phyloP scores from a whole-genome alignment of 1,140 invertebrate genomes.

The Adelges cooleyi region DNA sequence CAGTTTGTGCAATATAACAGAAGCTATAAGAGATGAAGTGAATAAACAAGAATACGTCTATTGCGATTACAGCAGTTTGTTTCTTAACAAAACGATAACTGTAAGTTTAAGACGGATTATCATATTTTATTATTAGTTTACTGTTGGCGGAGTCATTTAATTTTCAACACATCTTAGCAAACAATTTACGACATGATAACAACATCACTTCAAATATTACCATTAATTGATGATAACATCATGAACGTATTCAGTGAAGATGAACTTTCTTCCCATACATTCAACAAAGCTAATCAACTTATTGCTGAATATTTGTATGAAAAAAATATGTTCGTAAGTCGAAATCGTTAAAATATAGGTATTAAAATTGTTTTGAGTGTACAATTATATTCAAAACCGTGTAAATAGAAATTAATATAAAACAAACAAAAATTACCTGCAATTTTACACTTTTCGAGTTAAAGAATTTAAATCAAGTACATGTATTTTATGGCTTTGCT shows the following conservation, averaged over 20 bases:
- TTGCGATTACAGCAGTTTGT: slow-evolving; percentile 16
- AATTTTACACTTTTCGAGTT: not conserved
- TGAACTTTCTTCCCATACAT: not conserved
- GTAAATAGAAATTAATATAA: not conserved
- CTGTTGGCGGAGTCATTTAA: no score
- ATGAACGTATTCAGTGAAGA: not conserved
- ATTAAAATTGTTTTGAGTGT: no score
- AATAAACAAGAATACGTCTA: slow-evolving; percentile 1
- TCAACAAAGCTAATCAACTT: not conserved
- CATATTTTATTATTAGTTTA: no score
- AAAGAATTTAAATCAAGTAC: no score
- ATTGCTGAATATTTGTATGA: not conserved
- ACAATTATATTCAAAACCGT: no score
- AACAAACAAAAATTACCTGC: not conserved
- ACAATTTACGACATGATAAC: slow-evolving; percentile 13
- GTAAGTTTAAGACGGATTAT: not conserved
- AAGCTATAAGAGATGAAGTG: slow-evolving; percentile 5
- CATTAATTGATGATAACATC: slow-evolving; percentile 21
- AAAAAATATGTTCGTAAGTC: not conserved
- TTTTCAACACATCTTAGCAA: not conserved
- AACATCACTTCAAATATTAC: slow-evolving; percentile 5
- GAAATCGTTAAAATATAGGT: no score
- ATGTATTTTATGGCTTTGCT: no score
- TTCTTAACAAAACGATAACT: not conserved
- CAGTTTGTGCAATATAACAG: slow-evolving; percentile 15